These are phyloP conservation scores for Zaprionus nigranus DNA, from an alignment of 1,140 invertebrate genomes.

Conservation along the genomic window DNA sequence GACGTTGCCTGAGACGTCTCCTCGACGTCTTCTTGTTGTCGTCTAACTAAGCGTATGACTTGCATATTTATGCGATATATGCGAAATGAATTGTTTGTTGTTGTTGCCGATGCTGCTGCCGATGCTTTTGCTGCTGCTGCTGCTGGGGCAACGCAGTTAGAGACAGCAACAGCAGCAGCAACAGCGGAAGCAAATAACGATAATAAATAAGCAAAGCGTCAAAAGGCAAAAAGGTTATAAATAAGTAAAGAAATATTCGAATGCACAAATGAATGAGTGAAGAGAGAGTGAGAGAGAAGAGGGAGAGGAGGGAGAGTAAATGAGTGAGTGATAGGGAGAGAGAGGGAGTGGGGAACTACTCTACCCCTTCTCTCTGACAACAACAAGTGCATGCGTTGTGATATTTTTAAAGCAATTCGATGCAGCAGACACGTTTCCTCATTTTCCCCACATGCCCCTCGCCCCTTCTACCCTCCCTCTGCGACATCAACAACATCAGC, in stretches of 20 bases:
- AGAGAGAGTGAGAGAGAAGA: background rate
- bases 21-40: conserved; percentile 18
- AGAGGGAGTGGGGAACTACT: background rate
- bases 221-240: conserved; percentile 54
- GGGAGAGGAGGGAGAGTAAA: background rate
- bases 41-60: conserved; percentile 69
- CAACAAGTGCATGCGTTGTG: conserved; percentile 36
- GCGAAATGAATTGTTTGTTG: conserved; percentile 71
- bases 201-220: conserved; percentile 45
- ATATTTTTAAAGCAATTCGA: conserved; percentile 69
- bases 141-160: conserved; percentile 28
- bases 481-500: conserved; percentile 1
- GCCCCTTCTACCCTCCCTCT: background rate
- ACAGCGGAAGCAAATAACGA: conserved; percentile 38
- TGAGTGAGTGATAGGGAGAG: background rate
- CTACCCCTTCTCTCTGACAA: background rate
- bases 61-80: conserved; percentile 72
- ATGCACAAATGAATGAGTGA: conserved; percentile 16
- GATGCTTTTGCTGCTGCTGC: conserved; percentile 1
- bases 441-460: background rate
- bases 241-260: conserved; percentile 62
- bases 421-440: conserved; percentile 49
- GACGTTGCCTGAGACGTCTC: conserved; percentile 15
- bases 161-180: conserved; percentile 40
- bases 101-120: conserved; percentile 23